Base-by-base conservation (phyloP, 2,888 invertebrate species). In the Orgyia antiqua region DNA sequence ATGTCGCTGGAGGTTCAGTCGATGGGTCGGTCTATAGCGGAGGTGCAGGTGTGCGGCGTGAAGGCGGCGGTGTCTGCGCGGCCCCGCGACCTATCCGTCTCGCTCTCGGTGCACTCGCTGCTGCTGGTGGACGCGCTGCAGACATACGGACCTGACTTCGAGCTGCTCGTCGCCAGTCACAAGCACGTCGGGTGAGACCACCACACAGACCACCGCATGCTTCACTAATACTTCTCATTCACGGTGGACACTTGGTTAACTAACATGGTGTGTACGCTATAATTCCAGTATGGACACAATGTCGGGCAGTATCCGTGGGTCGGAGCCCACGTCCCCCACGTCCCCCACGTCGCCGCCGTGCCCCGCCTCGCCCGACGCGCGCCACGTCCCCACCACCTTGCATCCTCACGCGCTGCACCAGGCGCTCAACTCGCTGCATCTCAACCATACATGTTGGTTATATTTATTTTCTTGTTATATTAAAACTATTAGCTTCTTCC, bases 121-220 rank as follows among this genome's bases (percentile, higher is more conserved):
- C 87, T 98, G 33, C 80, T 98, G 31, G 98, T 96, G 2, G 98
- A 98, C 84, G 98, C 98, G 27, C 88, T 98, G 68, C 98, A 98
- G 80, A 96, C 96, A 9, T 96, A 95, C 74, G 98, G 98, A 0
- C 93, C 94, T 0, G 98, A 98, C 87, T 98, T 97, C 83, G 98
- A 98, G 72, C 87, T 98, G 29, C 88, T 98, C 5, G 92, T 97
- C 9, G 98, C 98, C 13, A 97, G 97, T 68, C 98, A 98, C 75
- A 94, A 94, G 63, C 96, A 97, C 73, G 94, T 98, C 12, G 94
- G 95, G 94, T 94, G 55, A 65, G 78, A 7, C 23, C 24, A 13
- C 24, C 13, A 5, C 12, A n/a, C n/a, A n/a, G n/a, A n/a, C n/a
- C n/a, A n/a, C n/a, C n/a, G n/a, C n/a, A n/a, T n/a, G n/a, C n/a